phyloP scores from a whole-genome alignment of 2,113 vertebrate species.

The Ardeotis arabs region DNA sequence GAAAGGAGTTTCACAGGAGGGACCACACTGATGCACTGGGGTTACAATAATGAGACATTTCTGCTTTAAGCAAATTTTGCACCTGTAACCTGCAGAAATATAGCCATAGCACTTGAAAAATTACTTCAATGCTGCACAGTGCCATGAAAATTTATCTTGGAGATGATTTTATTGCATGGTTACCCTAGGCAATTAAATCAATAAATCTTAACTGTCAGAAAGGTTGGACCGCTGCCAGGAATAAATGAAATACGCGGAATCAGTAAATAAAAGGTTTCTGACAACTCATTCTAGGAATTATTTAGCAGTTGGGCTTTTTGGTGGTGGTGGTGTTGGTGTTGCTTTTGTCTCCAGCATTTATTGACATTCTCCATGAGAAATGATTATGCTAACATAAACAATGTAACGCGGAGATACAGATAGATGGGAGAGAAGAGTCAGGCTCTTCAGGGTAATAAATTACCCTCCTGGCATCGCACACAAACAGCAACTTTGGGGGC shows the following conservation, averaged over 20 bases:
- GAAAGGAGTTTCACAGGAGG: constrained; percentile 54
- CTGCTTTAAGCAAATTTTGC: constrained; percentile 87
- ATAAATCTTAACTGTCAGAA: constrained; percentile 92
- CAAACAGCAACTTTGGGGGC: constrained; percentile 15
- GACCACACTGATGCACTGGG: constrained; percentile 60
- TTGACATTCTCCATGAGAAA: constrained; percentile 72
- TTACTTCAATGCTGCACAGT: constrained; percentile 82
- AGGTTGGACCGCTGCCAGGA: constrained; percentile 80
- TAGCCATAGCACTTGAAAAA: constrained; percentile 88
- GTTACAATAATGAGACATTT: constrained; percentile 80
- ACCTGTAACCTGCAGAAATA: constrained; percentile 89
- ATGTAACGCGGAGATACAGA: background rate
- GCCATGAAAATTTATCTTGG: constrained; percentile 92
- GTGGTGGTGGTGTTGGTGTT: constrained; percentile 40
- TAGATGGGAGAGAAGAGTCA: constrained; percentile 34
- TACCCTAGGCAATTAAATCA: constrained; percentile 95
- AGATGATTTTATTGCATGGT: constrained; percentile 95
- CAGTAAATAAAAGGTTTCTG: constrained; percentile 90
- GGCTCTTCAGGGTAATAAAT: constrained; percentile 55
- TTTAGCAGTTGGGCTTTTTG: constrained; percentile 80
- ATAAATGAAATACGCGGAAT: constrained; percentile 87
- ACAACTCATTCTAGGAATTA: constrained; percentile 89
- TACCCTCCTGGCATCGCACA: background rate
- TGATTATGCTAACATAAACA: constrained; percentile 72
- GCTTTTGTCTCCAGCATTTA: constrained; percentile 72